Base-by-base conservation (phyloP, 1,140 invertebrate genomes). In the Nasonia giraulti region DNA sequence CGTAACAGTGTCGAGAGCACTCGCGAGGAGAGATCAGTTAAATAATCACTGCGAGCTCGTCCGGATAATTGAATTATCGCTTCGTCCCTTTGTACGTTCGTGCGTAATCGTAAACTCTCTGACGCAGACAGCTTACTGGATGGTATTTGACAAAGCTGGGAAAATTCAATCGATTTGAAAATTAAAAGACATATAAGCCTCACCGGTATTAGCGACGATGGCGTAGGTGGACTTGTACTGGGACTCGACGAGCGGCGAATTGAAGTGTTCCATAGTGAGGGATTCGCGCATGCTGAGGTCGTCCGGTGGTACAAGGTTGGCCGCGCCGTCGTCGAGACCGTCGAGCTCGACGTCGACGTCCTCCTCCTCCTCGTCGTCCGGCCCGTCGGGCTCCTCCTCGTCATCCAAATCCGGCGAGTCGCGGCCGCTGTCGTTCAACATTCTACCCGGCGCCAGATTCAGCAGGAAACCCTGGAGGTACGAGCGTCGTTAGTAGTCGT, bases 391-490 rank as follows among this genome's bases (percentile, higher is more conserved):
- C 73, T 90, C 91, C 20, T 69, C 85, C 47, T 81, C 85, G 33
- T 81, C 81, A 2, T 83, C 85, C 10, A 74, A 81, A 75, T 93
- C 91, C 78, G 93, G 93, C 6, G 93, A 93, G n/a, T 91, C 91
- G 62, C 91, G 93, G 55, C 89, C 88, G 86, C 91, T 92, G 87
- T 92, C 92, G 83, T 89, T 87, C 86, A 90, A 88, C 91, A 89
- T 92, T 81, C 93, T 93, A 71, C 92, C 92, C 23, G 94, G 94
- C 44, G 94, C 94, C 84, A 95, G 91, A 89, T 95, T 95, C 92
- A 95, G 92, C 85, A 95, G 92, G 50, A 95, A 91, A 85, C 94
- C 94, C 95, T 95, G 90, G 62, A 88, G 90, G 4, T 62, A 3
- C 20, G 55, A 62, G 14, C 2, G 4, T 50, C 4, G 68, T 31